phyloP scores from a whole-genome alignment of 2,888 invertebrate genomes.

The Apotomis betuletana region DNA sequence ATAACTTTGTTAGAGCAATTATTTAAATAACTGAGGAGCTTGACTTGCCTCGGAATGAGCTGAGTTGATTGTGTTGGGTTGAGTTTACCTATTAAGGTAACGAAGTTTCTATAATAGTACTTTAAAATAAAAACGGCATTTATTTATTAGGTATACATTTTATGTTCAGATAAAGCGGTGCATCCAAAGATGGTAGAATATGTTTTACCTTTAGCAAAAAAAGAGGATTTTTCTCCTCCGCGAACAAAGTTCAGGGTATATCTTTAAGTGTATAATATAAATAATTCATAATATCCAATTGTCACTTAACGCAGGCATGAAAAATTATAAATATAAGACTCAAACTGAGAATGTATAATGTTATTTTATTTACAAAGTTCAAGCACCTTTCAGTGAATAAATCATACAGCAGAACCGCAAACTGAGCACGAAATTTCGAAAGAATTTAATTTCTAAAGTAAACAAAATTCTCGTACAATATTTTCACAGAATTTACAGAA shows the following conservation, averaged over 20 bases:
- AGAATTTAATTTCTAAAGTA: conserved; percentile 14
- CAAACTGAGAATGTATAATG: neutral
- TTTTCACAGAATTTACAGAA: conserved; percentile 2
- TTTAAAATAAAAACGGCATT: too few species aligned
- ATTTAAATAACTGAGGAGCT: conserved; percentile 39
- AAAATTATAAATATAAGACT: neutral
- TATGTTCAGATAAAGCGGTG: too few species aligned
- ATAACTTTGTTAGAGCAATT: conserved; percentile 36
- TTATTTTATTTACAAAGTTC: conserved; percentile 11
- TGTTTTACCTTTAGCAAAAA: too few species aligned
- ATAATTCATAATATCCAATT: neutral
- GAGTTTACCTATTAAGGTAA: conserved; percentile 10
- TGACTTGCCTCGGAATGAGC: conserved; percentile 5
- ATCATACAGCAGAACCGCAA: conserved; percentile 4
- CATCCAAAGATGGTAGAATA: too few species aligned
- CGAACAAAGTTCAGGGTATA: too few species aligned
- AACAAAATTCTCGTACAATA: conserved; percentile 1
- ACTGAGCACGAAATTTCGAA: conserved; percentile 1
- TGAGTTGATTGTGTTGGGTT: neutral
- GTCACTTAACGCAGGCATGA: neutral
- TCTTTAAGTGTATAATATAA: too few species aligned
- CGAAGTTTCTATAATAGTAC: neutral
- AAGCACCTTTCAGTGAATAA: conserved; percentile 8
- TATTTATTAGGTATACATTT: too few species aligned
- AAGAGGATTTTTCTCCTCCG: too few species aligned